A percentile compares a stretch with the other conserved stretches of the same genome.
Conservation (phyloP, 2,113 vertebrate genomes). For the Caranx ignobilis region DNA sequence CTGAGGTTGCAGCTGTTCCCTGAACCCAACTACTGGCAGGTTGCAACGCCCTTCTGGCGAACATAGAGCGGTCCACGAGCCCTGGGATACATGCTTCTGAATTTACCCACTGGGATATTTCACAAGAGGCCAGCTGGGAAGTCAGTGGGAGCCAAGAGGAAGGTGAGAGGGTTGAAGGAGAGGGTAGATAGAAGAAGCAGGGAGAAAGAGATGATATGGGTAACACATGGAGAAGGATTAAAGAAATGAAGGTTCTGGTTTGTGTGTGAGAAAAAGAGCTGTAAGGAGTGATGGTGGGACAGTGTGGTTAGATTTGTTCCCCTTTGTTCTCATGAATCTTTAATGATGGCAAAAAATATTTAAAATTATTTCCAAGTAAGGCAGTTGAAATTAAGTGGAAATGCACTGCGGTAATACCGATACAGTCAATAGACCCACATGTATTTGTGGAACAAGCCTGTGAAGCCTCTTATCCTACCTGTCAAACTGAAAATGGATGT, state of each 20-base stretch:
- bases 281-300: background rate
- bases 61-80: slow-evolving; percentile 18
- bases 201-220: slow-evolving; percentile 47
- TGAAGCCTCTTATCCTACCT: too few species aligned
- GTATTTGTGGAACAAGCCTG: background rate
- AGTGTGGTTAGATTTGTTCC: background rate
- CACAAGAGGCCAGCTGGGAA: slow-evolving; percentile 73
- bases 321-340: background rate
- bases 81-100: slow-evolving; percentile 63
- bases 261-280: slow-evolving; percentile 32
- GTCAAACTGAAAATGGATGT: too few species aligned
- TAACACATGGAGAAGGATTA: slow-evolving; percentile 51
- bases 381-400: background rate
- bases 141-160: slow-evolving; percentile 54
- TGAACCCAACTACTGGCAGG: slow-evolving; percentile 50
- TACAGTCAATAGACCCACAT: background rate
- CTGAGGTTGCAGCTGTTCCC: slow-evolving; percentile 55
- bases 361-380: background rate
- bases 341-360: background rate
- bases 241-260: slow-evolving; percentile 32
- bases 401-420: background rate
- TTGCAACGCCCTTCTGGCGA: slow-evolving; percentile 57
- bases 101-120: slow-evolving; percentile 67
- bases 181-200: slow-evolving; percentile 33
- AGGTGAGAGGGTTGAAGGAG: slow-evolving; percentile 56